Conservation (phyloP, 2,797 vertebrate species). For the Crocidura indochinensis region DNA sequence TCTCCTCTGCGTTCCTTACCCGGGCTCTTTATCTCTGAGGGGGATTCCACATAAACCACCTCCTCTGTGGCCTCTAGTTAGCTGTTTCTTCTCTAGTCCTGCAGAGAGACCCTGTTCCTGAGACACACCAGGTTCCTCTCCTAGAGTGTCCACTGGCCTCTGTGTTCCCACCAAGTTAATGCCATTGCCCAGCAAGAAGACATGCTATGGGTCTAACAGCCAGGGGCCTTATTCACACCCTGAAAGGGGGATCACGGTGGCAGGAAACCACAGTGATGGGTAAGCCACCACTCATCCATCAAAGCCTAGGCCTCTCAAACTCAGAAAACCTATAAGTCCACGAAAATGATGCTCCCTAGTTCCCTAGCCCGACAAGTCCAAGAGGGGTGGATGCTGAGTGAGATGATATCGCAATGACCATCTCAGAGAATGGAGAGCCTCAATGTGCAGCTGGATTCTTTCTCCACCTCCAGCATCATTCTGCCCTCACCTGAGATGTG, state of each 20-base stretch:
- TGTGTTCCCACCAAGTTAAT: not conserved
- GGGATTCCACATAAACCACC: rapidly evolving
- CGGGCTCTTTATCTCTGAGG: not conserved
- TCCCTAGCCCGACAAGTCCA: not conserved
- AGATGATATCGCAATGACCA: not conserved
- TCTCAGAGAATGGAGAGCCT: not conserved
- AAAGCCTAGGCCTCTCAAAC: conserved; percentile 15
- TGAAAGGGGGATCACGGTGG: too few relatives aligned
- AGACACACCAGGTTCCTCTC: not conserved
- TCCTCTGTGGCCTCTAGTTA: too few relatives aligned
- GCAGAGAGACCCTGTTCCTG: not conserved
- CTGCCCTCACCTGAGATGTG: not conserved
- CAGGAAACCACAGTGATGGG: too few relatives aligned
- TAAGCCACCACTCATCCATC: not conserved
- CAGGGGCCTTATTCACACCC: not conserved
- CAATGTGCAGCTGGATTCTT: too few relatives aligned
- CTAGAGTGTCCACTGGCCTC: not conserved
- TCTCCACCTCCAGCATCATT: too few relatives aligned
- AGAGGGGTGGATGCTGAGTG: not conserved
- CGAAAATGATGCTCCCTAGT: not conserved
- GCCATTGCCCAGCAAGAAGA: not conserved
- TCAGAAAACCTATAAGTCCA: not conserved
- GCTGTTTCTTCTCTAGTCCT: too few relatives aligned
- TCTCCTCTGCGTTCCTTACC: not conserved
- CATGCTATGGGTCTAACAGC: conserved; percentile 52